Evolutionary conservation across 2,113 vertebrate genomes (phyloP).

Genomic region (Manacus vitellinus): DNA sequence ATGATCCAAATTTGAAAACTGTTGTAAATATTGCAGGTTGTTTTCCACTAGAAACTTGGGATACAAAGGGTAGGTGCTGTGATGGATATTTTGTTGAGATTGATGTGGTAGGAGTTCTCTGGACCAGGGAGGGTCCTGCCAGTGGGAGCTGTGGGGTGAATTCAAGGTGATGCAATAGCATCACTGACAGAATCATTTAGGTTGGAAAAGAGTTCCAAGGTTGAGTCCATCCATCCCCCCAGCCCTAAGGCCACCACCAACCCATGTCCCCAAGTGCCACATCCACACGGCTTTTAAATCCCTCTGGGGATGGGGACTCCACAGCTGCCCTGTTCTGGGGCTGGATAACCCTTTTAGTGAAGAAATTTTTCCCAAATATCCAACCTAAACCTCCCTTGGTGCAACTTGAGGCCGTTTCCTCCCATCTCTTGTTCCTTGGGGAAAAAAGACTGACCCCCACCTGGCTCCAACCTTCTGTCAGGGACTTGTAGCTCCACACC

Average conservation of each 20-base stretch:
- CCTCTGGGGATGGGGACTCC: neutral
- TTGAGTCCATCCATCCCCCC: fast-evolving
- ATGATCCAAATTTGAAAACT: neutral
- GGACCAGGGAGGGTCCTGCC: neutral
- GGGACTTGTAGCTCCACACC: fast-evolving
- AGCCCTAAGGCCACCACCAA: neutral
- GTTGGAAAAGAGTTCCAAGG: neutral
- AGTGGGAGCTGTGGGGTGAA: neutral
- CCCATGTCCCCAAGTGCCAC: neutral
- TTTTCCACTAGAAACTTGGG: neutral
- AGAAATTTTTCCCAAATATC: neutral
- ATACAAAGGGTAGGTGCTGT: fast-evolving
- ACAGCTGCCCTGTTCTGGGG: neutral
- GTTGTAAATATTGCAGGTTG: neutral
- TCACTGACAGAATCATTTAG: neutral
- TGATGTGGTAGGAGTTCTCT: neutral
- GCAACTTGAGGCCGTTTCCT: neutral
- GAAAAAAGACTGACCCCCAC: neutral
- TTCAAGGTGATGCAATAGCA: fast-evolving
- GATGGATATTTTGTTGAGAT: neutral
- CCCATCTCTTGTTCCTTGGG: neutral
- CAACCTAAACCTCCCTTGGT: too few species aligned
- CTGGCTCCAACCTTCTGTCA: neutral
- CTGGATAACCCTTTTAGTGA: too few species aligned
- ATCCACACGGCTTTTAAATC: fast-evolving